phyloP scores from a whole-genome alignment of 2,888 invertebrate genomes.

The Deilephila porcellus region DNA sequence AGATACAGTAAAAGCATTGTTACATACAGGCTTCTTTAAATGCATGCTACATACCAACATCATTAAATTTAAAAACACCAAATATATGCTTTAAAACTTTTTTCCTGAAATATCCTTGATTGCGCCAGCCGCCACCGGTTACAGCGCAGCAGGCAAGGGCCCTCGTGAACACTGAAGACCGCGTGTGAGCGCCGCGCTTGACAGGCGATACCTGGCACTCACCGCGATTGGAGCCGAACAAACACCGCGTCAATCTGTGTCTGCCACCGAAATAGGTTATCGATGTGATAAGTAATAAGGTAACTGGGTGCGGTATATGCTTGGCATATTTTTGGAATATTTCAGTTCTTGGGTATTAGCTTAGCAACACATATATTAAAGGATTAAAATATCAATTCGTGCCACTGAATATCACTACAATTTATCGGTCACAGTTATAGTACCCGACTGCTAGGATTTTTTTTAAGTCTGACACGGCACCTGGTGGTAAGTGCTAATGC shows the following conservation, averaged over 20 bases:
- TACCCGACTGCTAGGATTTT: too few relatives aligned
- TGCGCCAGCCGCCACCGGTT: constrained; percentile 9
- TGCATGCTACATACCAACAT: too few relatives aligned
- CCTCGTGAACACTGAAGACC: constrained; percentile 37
- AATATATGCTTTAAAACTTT: neutral
- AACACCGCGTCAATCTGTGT: constrained; percentile 38
- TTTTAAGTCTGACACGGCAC: too few relatives aligned
- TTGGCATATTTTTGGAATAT: neutral
- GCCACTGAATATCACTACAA: too few relatives aligned
- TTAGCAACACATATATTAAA: too few relatives aligned
- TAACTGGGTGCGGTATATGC: constrained; percentile 2
- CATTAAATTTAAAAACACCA: too few relatives aligned
- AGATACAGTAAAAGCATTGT: too few relatives aligned
- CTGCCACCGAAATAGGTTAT: constrained; percentile 52
- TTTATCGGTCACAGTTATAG: too few relatives aligned
- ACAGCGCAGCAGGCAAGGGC: constrained; percentile 33
- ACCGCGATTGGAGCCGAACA: constrained; percentile 50
- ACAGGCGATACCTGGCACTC: constrained; percentile 57
- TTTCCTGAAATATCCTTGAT: neutral
- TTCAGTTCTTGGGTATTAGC: too few relatives aligned
- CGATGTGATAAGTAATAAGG: constrained; percentile 36
- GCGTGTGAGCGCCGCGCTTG: constrained; percentile 34
- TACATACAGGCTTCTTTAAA: too few relatives aligned
- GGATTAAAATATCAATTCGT: too few relatives aligned
- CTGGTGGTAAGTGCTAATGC: too few relatives aligned